Percentiles rank a stretch among this genome's conserved stretches.
phyloP scores from a whole-genome alignment of 2,888 invertebrate species.

The Amphipyra berbera region DNA sequence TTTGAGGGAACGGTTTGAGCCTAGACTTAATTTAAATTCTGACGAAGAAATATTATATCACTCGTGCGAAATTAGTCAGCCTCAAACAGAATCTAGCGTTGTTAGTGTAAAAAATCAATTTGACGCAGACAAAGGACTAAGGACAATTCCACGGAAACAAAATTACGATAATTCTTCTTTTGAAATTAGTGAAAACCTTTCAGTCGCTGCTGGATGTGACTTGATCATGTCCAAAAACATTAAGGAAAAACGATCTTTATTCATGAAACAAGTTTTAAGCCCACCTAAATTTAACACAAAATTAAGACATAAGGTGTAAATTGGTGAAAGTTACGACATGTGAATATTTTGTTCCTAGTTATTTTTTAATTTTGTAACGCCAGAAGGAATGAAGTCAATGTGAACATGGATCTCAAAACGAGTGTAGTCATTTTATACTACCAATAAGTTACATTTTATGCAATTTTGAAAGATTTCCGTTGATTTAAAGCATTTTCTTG shows the following conservation, averaged over 20 bases:
- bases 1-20: slow-evolving; percentile 90
- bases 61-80: slow-evolving; percentile 75
- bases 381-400: slow-evolving; percentile 65
- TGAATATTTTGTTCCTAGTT: slow-evolving; percentile 56
- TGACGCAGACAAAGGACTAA: slow-evolving; percentile 54
- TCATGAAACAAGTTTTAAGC: slow-evolving; percentile 90
- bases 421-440: slow-evolving; percentile 71
- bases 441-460: slow-evolving; percentile 40
- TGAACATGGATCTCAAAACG: slow-evolving; percentile 76
- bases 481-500: slow-evolving; percentile 32
- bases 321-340: slow-evolving; percentile 31
- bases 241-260: slow-evolving; percentile 88
- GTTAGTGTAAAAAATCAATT: slow-evolving; percentile 71
- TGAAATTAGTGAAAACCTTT: slow-evolving; percentile 52
- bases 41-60: slow-evolving; percentile 86
- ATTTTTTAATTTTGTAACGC: slow-evolving; percentile 37
- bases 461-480: slow-evolving; percentile 31
- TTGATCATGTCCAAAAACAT: slow-evolving; percentile 73
- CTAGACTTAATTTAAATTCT: slow-evolving; percentile 79
- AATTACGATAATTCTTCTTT: slow-evolving; percentile 61
- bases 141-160: slow-evolving; percentile 50
- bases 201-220: slow-evolving; percentile 52
- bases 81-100: slow-evolving; percentile 68
- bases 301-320: slow-evolving; percentile 78
- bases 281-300: slow-evolving; percentile 89